Evolutionary conservation across 2,113 vertebrate genomes (phyloP), one percentile per base, ranked within the genome.

Genomic region (Osmerus mordax): DNA sequence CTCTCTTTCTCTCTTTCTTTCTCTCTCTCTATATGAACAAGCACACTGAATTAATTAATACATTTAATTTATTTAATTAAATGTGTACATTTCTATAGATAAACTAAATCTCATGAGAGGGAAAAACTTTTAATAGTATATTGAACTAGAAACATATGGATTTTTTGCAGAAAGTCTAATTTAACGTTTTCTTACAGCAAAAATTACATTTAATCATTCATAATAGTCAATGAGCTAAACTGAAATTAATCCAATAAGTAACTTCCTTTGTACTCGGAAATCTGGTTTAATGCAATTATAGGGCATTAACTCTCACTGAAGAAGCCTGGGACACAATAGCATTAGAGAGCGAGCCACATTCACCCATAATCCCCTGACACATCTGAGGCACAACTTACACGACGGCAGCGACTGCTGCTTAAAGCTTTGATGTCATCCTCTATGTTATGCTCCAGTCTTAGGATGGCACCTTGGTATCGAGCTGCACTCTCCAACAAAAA

Each of bases 261-360:
- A 47, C 41, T 32, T 21, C 60, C 69, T 78, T 75, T 83, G 77
- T 80, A 32, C 77, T 74, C 73, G 64, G 76, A 64, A 83, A 88
- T 83, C 72, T 56, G 52, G 74, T 68, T 79, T 86, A 84, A 83
- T 83, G 78, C 64, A 82, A 78, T 87, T 83, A 84, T 54, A 76
- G 69, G 58, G 69, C 52, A 75, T 83, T 85, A 82, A 82, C 32
- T 21, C 41, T 69, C 12, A 23, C 69, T 73, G 59, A 72, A 52
- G 51, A 67, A 79, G 72, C 47, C 18, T 14, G 36, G 69, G 65
- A 7, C 71, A 76, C 58, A 53, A 52, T 72, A 76, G 73, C 72
- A 64, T 51, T 63, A 78, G 72, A 78, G 78, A 82, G 72, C 72
- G 74, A 78, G 67, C 79, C 74, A 64, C 79, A 77, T 69, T 29